Evolutionary conservation across 2,888 invertebrate species (phyloP), one percentile per base, ranked within the genome.

Genomic region (Oxyteleia sp.): DNA sequence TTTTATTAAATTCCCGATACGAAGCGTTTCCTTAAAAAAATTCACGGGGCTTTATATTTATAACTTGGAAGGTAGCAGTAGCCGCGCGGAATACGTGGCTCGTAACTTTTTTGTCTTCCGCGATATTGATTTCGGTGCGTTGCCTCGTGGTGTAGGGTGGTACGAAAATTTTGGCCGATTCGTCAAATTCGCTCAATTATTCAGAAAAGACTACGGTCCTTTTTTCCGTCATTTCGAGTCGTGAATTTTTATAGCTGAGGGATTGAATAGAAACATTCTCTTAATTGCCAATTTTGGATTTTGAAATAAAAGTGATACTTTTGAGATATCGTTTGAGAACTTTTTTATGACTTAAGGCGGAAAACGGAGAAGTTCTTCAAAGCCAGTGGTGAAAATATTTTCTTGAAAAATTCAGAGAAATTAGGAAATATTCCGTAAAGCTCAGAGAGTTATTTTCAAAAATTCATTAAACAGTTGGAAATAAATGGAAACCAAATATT

Each of bases 1-100:
- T 69, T 63, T 69, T 61, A 53, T 76, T 76, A 59, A 61, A 68
- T 69, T 63, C 35, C 57, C n/a, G 16, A 26, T 69, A 69, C 15
- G 32, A 4, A 43, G 41, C 1, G 51, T 26, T 23, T 47, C 38
- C 66, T 74, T 53, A 29, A 66, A 64, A 64, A 75, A 75, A 75
- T 57, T 64, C 57, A 35, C 35, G 10, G 26, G 15, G 41, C 15
- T 66, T 75, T 29, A 74, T 53, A 74, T 64, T 53, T 69, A 71
- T 71, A 49, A 49, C 59, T n/a, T 41, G 18, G 26, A 57, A 15
- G 23, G 38, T 20, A 8, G 53, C 49, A 72, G 63, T 53, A 43
- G 61, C 53, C n/a, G 23, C 23, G 45, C 63, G 35, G 32, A 72
- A 43, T 43, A 45, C 45, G 26, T 55, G 35, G 55, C 53, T 45